Evolutionary conservation across 2,888 invertebrate species (phyloP).

Genomic region (Netelia inedita): DNA sequence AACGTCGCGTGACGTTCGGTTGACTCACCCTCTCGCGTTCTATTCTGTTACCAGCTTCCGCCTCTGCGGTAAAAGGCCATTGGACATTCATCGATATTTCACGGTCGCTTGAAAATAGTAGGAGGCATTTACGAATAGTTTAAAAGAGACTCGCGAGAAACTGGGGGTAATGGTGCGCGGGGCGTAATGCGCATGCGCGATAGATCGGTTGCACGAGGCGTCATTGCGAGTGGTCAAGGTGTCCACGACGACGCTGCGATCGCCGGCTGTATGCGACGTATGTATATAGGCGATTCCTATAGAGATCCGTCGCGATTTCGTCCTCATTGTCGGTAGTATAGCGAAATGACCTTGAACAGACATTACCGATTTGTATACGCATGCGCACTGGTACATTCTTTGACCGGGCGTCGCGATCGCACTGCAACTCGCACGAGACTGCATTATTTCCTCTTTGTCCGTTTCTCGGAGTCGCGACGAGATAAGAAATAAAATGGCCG

Average conservation of each 20-base stretch:
- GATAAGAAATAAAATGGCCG: background rate
- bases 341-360: constrained; percentile 28
- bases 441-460: background rate
- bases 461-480: background rate
- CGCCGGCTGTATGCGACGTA: constrained; percentile 61
- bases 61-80: background rate
- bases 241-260: constrained; percentile 68
- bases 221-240: constrained; percentile 79
- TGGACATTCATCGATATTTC: background rate
- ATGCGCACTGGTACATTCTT: background rate
- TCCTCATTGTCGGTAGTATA: background rate
- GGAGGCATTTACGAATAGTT: background rate
- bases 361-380: constrained; percentile 10
- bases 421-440: background rate
- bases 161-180: no score
- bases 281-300: constrained; percentile 23
- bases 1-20: constrained; percentile 25
- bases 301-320: constrained; percentile 34
- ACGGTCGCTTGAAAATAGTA: background rate
- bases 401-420: background rate
- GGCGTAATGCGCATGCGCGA: background rate
- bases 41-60: background rate
- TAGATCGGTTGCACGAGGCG: constrained; percentile 77
- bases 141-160: no score
- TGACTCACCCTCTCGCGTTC: constrained; percentile 18